Evolutionary conservation across 2,113 vertebrate species (phyloP).

Genomic region (Corythornis madagascariensis): DNA sequence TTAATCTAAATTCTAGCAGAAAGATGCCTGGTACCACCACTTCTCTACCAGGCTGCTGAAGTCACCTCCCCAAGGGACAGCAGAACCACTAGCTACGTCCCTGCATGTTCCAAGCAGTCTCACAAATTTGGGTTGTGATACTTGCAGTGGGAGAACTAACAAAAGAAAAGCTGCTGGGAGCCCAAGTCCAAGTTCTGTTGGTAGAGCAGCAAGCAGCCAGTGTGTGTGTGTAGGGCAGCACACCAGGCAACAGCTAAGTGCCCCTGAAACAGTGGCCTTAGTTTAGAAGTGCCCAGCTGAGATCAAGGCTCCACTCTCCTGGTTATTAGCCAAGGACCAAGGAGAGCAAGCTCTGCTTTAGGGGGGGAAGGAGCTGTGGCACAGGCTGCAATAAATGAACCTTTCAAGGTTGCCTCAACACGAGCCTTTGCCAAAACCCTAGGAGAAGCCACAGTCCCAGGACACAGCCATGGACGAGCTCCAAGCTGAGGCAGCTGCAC

Average conservation of each 20-base stretch:
- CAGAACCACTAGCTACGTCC: accelerated
- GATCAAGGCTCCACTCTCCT: not conserved
- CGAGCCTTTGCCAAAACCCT: not conserved
- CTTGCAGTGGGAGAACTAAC: not conserved
- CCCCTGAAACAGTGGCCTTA: not conserved
- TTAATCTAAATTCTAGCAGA: not conserved
- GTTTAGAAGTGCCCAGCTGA: not conserved
- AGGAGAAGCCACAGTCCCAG: not conserved
- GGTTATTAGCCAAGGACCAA: not conserved
- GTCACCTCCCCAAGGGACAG: not conserved
- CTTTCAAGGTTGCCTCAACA: not conserved
- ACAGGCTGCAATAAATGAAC: not conserved
- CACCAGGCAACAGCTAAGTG: not conserved
- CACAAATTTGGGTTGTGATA: not conserved
- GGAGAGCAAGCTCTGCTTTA: not conserved
- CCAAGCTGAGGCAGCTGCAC: not conserved
- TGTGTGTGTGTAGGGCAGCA: accelerated
- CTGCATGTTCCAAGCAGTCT: not conserved
- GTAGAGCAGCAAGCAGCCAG: not conserved
- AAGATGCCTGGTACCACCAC: accelerated
- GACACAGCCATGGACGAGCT: not conserved
- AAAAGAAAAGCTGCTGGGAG: not conserved
- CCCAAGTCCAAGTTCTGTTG: not conserved
- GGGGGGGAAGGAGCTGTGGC: not conserved
- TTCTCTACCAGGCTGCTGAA: not conserved